These are phyloP conservation scores for Xylocopa sonorina DNA, from an alignment of 1,140 invertebrate genomes.

Conservation along the genomic window DNA sequence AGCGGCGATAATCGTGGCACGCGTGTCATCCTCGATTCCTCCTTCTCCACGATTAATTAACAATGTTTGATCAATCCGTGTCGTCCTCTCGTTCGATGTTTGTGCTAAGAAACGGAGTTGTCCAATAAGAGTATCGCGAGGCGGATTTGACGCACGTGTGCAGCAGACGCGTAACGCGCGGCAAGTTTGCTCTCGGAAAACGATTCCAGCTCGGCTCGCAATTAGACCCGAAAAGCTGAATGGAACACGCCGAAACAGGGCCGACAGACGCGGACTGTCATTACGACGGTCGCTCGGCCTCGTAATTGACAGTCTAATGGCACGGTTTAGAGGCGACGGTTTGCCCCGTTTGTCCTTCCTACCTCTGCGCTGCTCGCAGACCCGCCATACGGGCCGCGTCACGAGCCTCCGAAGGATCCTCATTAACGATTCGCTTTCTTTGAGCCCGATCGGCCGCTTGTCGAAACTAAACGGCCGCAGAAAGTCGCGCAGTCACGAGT, in stretches of 20 bases:
- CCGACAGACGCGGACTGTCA: conserved; percentile 56
- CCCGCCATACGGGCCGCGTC: conserved; percentile 11
- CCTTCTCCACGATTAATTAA: neutral
- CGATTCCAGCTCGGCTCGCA: conserved; percentile 5
- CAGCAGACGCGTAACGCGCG: neutral
- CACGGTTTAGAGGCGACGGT: conserved; percentile 55
- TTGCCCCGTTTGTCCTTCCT: neutral
- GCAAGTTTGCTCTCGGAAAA: conserved; percentile 4
- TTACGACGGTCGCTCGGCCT: conserved; percentile 51
- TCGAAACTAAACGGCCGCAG: conserved; percentile 55
- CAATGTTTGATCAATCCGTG: conserved; percentile 1
- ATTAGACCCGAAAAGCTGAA: conserved; percentile 41
- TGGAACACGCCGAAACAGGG: conserved; percentile 50
- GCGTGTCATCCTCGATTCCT: neutral
- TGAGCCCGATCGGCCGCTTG: conserved; percentile 56
- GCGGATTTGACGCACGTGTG: neutral
- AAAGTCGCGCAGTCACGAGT: conserved; percentile 61
- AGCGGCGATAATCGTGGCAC: conserved; percentile 49
- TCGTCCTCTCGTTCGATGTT: no score
- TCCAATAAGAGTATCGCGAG: neutral
- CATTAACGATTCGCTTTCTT: conserved; percentile 68
- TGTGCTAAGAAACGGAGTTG: no score
- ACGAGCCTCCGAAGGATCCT: conserved; percentile 43
- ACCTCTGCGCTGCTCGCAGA: neutral
- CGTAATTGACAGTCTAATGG: conserved; percentile 74